Base-by-base conservation (phyloP, 2,797 vertebrate species). In the Enteromius anoplus region DNA sequence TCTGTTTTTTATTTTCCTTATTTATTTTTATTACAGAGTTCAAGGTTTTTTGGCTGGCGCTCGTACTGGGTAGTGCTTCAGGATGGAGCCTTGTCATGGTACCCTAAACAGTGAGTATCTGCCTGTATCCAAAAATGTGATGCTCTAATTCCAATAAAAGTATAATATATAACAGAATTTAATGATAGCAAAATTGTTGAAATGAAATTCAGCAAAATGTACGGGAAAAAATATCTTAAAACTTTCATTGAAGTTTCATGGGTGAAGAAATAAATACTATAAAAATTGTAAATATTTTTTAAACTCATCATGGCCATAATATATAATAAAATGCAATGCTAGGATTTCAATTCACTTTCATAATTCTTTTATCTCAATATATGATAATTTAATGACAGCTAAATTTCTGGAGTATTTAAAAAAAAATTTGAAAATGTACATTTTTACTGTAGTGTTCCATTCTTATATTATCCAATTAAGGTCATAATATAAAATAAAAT, bases 41-140 rank as follows among this genome's bases (percentile, higher is more conserved):
- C 96, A 86, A 94, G 98, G 23, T 98, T 99, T 90, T 97, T 99
- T 86, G 96, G 97, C 72, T 98, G 97, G 97, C 96, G 94, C 29
- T 94, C 95, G 68, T 96, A 94, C 90, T 99, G 97, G 97, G 93
- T 98, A 23, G 94, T 98, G 72, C 92, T 99, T 73, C 97, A 98
- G 84, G 96, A 97, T 9, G 98, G 97, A 80, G 97, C 98, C 85
- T 90, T 99, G 80, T 98, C 96, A n/a, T 99, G 97, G 98, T 99
- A 96, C 90, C 94, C 95, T 5, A 99, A 97, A 91, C 97, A 98
- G 97, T 99, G 93, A 93, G 95, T 93, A 88, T 5, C 69, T 12
- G 40, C 66, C 23, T 66, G 88, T 84, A 40, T 53, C 5, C 0
- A 26, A 15, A 15, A 82, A 72, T 51, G 21, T 40, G 40, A 40